A percentile compares a stretch with the other conserved stretches of the same genome.
These are phyloP conservation scores for Carcinoscorpius rotundicauda DNA, from an alignment of 1,140 invertebrate genomes.

Conservation along the genomic window DNA sequence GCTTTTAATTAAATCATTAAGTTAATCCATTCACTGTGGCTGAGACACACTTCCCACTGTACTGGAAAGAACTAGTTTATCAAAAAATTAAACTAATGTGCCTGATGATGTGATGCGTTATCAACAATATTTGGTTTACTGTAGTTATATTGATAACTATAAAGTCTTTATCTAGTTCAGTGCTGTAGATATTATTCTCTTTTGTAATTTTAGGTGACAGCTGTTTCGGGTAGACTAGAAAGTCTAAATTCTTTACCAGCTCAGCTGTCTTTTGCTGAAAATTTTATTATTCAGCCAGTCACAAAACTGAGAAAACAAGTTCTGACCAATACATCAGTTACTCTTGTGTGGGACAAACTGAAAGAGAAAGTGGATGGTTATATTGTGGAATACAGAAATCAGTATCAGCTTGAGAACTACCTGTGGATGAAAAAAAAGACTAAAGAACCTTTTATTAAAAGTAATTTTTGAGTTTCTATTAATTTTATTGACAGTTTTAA, in stretches of 20 bases:
- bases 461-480: slow-evolving; percentile 18
- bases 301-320: slow-evolving; percentile 39
- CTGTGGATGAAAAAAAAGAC: slow-evolving; percentile 10
- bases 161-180: no score
- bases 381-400: slow-evolving; percentile 36
- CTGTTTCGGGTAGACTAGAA: slow-evolving; percentile 47
- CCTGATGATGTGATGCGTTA: no score
- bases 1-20: no score
- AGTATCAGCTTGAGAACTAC: slow-evolving; percentile 8
- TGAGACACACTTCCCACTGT: no score
- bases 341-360: slow-evolving; percentile 44
- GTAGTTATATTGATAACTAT: no score
- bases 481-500: neutral
- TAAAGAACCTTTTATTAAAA: slow-evolving; percentile 27
- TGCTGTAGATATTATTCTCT: no score
- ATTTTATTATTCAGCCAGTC: slow-evolving; percentile 46
- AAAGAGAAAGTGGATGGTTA: slow-evolving; percentile 49
- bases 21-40: no score
- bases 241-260: slow-evolving; percentile 40
- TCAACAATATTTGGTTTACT: no score
- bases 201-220: slow-evolving; percentile 37
- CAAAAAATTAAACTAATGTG: no score
- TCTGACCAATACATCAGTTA: slow-evolving; percentile 39
- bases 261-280: slow-evolving; percentile 15
- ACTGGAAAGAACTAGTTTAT: no score